phyloP scores from a whole-genome alignment of 2,888 invertebrate genomes.

The Archips xylosteana region DNA sequence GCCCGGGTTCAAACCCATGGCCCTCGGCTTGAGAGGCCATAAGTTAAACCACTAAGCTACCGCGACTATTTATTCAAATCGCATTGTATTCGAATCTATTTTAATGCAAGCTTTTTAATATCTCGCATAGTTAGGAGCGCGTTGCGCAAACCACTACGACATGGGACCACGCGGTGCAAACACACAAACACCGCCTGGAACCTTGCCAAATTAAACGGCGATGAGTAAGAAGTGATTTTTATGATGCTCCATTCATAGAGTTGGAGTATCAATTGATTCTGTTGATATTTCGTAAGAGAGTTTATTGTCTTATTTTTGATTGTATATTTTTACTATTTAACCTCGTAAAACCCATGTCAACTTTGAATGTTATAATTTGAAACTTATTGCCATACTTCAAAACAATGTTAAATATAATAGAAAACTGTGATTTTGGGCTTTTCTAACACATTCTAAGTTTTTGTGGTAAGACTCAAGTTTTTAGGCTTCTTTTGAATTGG shows the following conservation, averaged over 20 bases:
- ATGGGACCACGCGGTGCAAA: constrained; percentile 25
- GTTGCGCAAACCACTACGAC: constrained; percentile 39
- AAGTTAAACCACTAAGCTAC: background rate
- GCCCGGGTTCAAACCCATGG: too few relatives aligned
- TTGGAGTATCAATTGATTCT: background rate
- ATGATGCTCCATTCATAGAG: constrained; percentile 36
- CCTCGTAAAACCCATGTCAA: too few relatives aligned
- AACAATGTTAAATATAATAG: too few relatives aligned
- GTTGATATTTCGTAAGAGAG: background rate
- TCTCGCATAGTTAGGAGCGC: constrained; percentile 32
- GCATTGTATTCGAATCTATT: constrained; percentile 37
- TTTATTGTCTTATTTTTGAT: background rate
- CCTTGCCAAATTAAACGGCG: constrained; percentile 30
- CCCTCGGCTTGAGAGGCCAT: too few relatives aligned
- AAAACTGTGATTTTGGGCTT: too few relatives aligned
- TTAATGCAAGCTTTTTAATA: constrained; percentile 38
- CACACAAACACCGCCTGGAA: constrained; percentile 33
- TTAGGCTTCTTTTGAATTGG: too few relatives aligned
- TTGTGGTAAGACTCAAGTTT: too few relatives aligned
- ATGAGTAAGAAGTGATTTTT: constrained; percentile 36
- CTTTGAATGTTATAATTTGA: too few relatives aligned
- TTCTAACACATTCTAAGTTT: too few relatives aligned
- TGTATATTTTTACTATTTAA: too few relatives aligned
- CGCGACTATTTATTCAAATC: constrained; percentile 1
- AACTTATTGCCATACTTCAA: too few relatives aligned